These are phyloP conservation scores for Oryzias sinensis DNA, from an alignment of 2,797 vertebrate genomes.

Conservation along the genomic window DNA sequence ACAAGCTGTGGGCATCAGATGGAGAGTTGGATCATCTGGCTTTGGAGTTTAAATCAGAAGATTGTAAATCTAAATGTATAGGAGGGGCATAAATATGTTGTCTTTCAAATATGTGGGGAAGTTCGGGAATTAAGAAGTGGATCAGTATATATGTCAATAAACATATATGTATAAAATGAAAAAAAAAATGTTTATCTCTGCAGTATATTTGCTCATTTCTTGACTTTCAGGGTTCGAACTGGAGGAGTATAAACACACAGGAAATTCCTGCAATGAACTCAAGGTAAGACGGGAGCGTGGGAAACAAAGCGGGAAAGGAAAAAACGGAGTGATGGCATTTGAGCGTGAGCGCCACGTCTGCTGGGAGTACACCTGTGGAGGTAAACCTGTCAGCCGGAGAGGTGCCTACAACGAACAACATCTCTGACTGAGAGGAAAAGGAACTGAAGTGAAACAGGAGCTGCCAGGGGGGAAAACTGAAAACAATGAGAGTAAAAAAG, in stretches of 20 bases:
- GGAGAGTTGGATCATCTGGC: constrained; percentile 44
- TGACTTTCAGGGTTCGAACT: constrained; percentile 23
- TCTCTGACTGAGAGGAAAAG: constrained; percentile 10
- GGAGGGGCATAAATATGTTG: constrained; percentile 15
- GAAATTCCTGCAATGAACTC: constrained; percentile 53
- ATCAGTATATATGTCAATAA: constrained; percentile 15
- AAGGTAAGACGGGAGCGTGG: constrained; percentile 51
- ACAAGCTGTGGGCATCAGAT: constrained; percentile 11
- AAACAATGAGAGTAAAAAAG: constrained; percentile 8
- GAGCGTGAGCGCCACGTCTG: constrained; percentile 25
- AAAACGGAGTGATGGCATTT: constrained; percentile 14
- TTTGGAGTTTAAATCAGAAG: constrained; percentile 47
- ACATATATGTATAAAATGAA: constrained; percentile 16
- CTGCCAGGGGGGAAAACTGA: constrained; percentile 4
- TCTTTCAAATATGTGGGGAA: constrained; percentile 3
- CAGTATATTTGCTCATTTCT: constrained; percentile 43
- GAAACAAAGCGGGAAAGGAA: constrained; percentile 37
- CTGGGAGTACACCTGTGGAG: constrained; percentile 52
- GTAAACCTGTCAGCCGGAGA: constrained; percentile 12
- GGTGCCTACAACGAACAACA: constrained; percentile 3
- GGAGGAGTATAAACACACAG: constrained; percentile 40
- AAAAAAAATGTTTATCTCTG: constrained; percentile 29
- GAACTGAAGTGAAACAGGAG: constrained; percentile 7
- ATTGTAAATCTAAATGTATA: neutral
- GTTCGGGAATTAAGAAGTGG: constrained; percentile 8